Conservation (phyloP, 2,113 vertebrate species). For the Sapayoa aenigma region DNA sequence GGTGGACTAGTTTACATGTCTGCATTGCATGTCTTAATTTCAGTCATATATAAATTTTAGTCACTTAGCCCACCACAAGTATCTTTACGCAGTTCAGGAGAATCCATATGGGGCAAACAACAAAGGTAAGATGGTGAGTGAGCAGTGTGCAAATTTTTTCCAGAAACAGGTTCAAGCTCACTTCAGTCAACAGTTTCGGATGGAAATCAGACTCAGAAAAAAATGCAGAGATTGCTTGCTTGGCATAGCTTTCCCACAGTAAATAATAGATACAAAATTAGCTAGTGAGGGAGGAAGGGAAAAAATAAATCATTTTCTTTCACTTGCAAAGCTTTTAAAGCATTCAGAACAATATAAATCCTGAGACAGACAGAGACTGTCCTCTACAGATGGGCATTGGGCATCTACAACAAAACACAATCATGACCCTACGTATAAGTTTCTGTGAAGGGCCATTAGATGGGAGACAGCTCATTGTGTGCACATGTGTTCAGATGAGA, state of each 20-base stretch:
- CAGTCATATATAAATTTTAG: not conserved
- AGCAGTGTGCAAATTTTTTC: not conserved
- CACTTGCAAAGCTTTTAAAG: constrained; percentile 53
- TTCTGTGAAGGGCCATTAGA: constrained; percentile 59
- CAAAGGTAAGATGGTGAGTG: not conserved
- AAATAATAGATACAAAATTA: constrained; percentile 60
- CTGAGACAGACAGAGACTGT: constrained; percentile 55
- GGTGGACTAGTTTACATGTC: not conserved
- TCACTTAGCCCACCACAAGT: not conserved
- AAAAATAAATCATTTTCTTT: constrained; percentile 44
- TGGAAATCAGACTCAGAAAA: constrained; percentile 8
- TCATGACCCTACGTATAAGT: constrained; percentile 59
- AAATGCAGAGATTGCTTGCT: constrained; percentile 35
- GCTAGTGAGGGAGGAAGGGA: constrained; percentile 18
- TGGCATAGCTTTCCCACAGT: constrained; percentile 54
- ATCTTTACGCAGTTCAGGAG: not conserved
- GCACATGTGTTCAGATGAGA: constrained; percentile 58
- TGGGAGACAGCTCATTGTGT: constrained; percentile 54
- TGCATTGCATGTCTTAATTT: not conserved
- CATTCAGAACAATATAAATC: constrained; percentile 54
- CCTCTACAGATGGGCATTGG: constrained; percentile 53
- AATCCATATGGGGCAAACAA: not conserved
- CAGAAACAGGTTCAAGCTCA: not conserved
- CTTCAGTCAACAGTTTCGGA: not conserved
- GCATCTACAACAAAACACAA: constrained; percentile 53